Conservation (phyloP, 2,888 invertebrate genomes). For the Toxonevra muliebris region DNA sequence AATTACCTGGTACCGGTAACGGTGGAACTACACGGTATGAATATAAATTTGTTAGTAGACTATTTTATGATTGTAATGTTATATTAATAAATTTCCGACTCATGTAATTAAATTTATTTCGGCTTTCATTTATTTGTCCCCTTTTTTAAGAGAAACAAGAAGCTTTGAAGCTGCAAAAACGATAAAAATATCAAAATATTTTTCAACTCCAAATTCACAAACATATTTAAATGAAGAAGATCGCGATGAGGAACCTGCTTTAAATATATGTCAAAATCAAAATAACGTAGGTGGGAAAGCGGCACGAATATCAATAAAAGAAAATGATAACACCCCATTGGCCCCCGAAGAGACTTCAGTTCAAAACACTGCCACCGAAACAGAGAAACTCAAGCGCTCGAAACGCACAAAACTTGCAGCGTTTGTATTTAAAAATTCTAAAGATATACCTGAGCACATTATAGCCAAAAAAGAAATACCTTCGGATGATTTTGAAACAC, state of each 20-base stretch:
- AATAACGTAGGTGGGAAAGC: not conserved
- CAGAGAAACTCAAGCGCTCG: not conserved
- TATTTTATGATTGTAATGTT: not conserved
- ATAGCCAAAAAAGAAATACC: slow-evolving; percentile 25
- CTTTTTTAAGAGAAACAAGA: slow-evolving; percentile 35
- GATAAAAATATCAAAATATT: slow-evolving; percentile 48
- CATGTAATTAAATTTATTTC: not conserved
- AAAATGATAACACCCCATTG: slow-evolving; percentile 7
- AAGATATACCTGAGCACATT: slow-evolving; percentile 28
- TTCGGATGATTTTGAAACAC: slow-evolving; percentile 43
- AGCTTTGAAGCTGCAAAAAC: slow-evolving; percentile 31
- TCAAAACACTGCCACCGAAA: not conserved
- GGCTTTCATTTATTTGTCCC: not conserved
- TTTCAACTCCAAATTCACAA: slow-evolving; percentile 42
- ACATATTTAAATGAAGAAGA: not conserved
- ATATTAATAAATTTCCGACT: not conserved
- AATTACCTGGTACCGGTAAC: slow-evolving; percentile 42
- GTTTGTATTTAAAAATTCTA: slow-evolving; percentile 39
- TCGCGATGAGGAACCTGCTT: not conserved
- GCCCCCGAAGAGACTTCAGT: no score
- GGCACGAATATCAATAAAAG: not conserved
- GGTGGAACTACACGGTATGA: slow-evolving; percentile 49
- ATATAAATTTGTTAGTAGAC: not conserved
- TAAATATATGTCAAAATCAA: not conserved
- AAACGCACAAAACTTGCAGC: slow-evolving; percentile 44